Conservation (phyloP, 2,888 invertebrate genomes). For the Rotaria macrura region DNA sequence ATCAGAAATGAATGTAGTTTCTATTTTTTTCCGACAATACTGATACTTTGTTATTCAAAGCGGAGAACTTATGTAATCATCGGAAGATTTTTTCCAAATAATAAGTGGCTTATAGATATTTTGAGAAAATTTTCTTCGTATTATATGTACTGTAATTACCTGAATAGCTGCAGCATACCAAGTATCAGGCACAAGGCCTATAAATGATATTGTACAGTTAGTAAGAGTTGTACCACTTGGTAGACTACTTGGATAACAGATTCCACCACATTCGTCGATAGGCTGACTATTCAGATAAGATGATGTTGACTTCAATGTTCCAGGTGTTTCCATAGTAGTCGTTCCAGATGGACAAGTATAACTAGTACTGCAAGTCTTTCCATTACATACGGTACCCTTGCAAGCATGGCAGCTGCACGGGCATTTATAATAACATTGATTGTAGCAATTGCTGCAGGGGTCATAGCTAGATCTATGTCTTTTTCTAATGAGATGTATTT, state of each 20-base stretch:
- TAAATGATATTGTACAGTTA: neutral
- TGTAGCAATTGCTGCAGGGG: too few species aligned
- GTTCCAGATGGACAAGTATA: neutral
- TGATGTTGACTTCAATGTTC: neutral
- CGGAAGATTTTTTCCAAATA: too few species aligned
- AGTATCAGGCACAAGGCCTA: neutral
- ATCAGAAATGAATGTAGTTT: too few species aligned
- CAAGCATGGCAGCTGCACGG: neutral
- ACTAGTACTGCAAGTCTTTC: neutral
- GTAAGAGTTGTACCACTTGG: neutral
- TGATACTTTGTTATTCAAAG: too few species aligned
- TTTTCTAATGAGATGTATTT: neutral
- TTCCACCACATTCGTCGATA: too few species aligned
- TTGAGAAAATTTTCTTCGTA: too few species aligned
- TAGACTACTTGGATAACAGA: neutral
- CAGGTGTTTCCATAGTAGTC: neutral
- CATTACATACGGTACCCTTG: neutral
- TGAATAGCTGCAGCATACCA: neutral
- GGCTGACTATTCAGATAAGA: neutral
- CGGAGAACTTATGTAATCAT: too few species aligned
- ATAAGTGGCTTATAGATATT: too few species aligned
- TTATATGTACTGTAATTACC: neutral
- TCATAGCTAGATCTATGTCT: neutral
- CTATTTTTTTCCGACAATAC: too few species aligned
- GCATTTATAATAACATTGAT: neutral